Percentiles rank a stretch among this genome's conserved stretches.
These are phyloP conservation scores for Trinectes maculatus DNA, from an alignment of 2,113 vertebrate genomes.

Conservation along the genomic window DNA sequence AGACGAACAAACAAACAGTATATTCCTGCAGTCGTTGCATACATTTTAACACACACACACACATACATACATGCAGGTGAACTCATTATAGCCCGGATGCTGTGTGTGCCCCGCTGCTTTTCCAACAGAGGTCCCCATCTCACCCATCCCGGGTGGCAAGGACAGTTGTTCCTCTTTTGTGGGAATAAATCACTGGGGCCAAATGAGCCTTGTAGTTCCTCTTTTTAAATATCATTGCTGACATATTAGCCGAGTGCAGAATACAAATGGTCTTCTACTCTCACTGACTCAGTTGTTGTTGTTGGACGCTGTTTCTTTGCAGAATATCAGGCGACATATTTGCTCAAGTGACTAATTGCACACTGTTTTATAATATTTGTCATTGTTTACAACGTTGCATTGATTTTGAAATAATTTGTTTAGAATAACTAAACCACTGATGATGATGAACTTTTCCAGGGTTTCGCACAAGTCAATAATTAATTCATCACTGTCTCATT, in stretches of 20 bases:
- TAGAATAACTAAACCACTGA: constrained; percentile 7
- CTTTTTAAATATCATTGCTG: constrained; percentile 65
- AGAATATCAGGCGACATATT: too few species aligned
- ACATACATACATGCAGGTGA: constrained; percentile 7
- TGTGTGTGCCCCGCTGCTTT: constrained; percentile 34
- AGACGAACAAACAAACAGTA: too few species aligned
- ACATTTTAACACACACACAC: constrained; percentile 6
- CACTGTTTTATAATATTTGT: too few species aligned
- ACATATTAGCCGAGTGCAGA: constrained; percentile 50
- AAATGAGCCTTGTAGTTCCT: constrained; percentile 53
- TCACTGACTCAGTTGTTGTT: too few species aligned
- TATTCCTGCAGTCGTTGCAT: too few species aligned
- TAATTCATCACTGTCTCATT: neutral
- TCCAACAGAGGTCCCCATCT: constrained; percentile 52
- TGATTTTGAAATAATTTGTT: neutral
- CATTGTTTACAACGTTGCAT: neutral
- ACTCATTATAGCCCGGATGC: constrained; percentile 27
- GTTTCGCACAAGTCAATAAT: neutral
- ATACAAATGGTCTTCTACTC: constrained; percentile 37
- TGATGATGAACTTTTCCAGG: neutral
- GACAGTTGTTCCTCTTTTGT: constrained; percentile 68
- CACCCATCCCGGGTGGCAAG: constrained; percentile 55
- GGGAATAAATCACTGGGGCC: constrained; percentile 70
- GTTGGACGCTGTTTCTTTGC: too few species aligned
- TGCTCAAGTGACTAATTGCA: too few species aligned